These are phyloP conservation scores for Mastomys coucha DNA, from an alignment of 2,113 vertebrate species.

Conservation along the genomic window DNA sequence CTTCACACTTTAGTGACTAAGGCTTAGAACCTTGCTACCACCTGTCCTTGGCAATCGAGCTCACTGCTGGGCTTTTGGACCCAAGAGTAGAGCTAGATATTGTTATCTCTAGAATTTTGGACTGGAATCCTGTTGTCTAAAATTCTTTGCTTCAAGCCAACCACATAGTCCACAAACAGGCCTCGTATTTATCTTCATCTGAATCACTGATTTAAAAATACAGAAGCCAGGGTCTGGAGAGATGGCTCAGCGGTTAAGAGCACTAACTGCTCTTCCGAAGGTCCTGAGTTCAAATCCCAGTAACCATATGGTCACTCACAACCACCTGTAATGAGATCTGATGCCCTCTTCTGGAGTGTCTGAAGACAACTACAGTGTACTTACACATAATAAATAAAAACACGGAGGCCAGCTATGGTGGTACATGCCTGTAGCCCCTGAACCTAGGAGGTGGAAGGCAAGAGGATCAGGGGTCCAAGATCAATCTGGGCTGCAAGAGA, in stretches of 20 bases:
- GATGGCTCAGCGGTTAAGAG: too few relatives aligned
- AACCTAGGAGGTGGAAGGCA: background rate
- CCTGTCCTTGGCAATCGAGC: background rate
- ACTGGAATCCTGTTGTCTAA: background rate
- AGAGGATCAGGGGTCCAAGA: background rate
- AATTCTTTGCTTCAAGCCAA: slow-evolving; percentile 15
- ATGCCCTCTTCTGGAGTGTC: too few relatives aligned
- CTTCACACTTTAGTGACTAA: background rate
- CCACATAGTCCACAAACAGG: background rate
- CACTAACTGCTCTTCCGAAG: too few relatives aligned
- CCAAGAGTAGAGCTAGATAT: background rate
- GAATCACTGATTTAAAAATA: slow-evolving; percentile 12
- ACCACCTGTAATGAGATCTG: too few relatives aligned
- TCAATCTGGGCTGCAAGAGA: background rate
- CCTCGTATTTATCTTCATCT: background rate
- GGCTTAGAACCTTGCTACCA: background rate
- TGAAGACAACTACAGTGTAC: too few relatives aligned
- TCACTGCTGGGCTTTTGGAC: background rate
- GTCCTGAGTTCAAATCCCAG: too few relatives aligned
- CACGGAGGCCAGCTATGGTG: background rate
- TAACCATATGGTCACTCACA: too few relatives aligned
- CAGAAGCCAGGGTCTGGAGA: too few relatives aligned
- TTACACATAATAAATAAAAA: too few relatives aligned
- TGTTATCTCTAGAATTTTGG: slow-evolving; percentile 12
- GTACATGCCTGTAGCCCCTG: too few relatives aligned